These are phyloP conservation scores for Coracopsis vasa DNA, from an alignment of 2,113 vertebrate species.

Conservation along the genomic window DNA sequence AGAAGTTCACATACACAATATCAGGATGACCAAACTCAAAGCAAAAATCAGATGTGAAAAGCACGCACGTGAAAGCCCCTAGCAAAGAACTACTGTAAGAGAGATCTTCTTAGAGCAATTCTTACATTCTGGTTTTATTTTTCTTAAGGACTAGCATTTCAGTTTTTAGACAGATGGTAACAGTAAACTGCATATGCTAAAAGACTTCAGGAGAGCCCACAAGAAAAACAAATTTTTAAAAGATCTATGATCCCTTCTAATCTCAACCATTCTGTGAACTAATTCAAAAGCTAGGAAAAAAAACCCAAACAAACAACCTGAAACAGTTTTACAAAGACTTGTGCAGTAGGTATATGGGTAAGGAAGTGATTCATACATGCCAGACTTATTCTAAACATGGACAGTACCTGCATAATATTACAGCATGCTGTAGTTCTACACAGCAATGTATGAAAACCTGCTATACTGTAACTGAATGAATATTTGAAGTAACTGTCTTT, in stretches of 20 bases:
- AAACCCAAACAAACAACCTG: accelerated
- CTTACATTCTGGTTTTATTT: background rate
- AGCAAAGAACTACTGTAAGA: background rate
- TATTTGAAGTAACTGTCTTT: background rate
- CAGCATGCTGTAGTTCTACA: background rate
- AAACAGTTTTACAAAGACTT: background rate
- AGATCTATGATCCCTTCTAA: background rate
- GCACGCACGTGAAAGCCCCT: accelerated
- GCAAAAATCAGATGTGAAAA: background rate
- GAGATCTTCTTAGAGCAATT: background rate
- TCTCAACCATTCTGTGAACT: background rate
- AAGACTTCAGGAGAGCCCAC: background rate
- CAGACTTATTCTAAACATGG: background rate
- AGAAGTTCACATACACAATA: background rate
- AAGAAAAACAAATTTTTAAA: background rate
- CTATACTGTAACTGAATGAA: background rate
- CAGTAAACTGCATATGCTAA: background rate
- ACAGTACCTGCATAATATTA: background rate
- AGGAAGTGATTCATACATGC: background rate
- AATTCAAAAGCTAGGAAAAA: background rate
- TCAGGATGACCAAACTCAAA: background rate
- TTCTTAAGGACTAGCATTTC: background rate
- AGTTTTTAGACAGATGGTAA: background rate
- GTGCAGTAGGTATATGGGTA: background rate
- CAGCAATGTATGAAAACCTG: background rate